These are phyloP conservation scores for Grammomys dolichurus DNA, from an alignment of 2,113 vertebrate species.

Conservation along the genomic window DNA sequence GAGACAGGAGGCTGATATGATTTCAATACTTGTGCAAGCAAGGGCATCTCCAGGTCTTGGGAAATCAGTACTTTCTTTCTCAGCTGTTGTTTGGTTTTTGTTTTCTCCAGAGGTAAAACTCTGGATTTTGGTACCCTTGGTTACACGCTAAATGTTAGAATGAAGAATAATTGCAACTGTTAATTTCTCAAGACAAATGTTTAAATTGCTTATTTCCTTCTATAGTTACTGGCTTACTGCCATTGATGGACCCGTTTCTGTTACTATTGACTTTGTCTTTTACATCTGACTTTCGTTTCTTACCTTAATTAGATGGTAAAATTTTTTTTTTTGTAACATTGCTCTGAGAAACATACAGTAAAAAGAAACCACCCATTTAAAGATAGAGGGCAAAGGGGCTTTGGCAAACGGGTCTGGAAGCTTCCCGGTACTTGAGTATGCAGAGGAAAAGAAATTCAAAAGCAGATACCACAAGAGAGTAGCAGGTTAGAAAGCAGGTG, in stretches of 20 bases:
- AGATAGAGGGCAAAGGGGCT: neutral
- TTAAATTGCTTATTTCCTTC: constrained; percentile 43
- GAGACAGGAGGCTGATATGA: constrained; percentile 27
- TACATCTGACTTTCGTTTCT: constrained; percentile 59
- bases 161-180: constrained; percentile 24
- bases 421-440: neutral
- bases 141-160: constrained; percentile 37
- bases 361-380: constrained; percentile 55
- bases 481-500: neutral
- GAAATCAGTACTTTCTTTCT: constrained; percentile 41
- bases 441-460: constrained; percentile 45
- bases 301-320: constrained; percentile 64
- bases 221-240: neutral
- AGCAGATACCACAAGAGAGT: neutral
- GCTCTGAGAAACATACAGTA: constrained; percentile 42
- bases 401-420: neutral
- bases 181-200: constrained; percentile 20
- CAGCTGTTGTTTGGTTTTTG: neutral
- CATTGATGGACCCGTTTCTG: constrained; percentile 33
- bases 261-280: constrained; percentile 57
- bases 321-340: neutral
- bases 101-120: neutral
- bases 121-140: constrained; percentile 30
- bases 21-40: constrained; percentile 43
- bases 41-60: neutral